Evolutionary conservation across 2,888 invertebrate species (phyloP).

Genomic region (Machimus atricapillus): DNA sequence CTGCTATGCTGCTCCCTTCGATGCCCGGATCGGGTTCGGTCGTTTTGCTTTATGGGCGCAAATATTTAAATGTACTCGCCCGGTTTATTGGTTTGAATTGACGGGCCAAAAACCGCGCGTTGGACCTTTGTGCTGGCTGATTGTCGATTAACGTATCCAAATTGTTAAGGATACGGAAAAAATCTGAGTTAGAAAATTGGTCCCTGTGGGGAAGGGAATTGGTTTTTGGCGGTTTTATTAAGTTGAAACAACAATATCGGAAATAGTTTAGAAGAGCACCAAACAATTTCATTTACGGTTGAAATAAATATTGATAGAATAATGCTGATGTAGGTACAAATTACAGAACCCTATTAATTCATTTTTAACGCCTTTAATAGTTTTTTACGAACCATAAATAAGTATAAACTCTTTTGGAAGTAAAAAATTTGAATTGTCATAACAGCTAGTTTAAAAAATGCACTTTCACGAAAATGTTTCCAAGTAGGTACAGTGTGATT

Average conservation of each 20-base stretch:
- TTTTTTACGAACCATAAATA: too few relatives aligned
- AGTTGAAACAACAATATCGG: background rate
- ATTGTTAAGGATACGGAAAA: background rate
- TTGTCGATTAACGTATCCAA: background rate
- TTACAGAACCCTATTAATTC: too few relatives aligned
- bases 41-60: background rate
- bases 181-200: background rate
- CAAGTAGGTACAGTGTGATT: too few relatives aligned
- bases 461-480: too few relatives aligned
- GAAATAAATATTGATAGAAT: background rate
- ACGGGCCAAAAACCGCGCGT: background rate
- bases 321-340: too few relatives aligned
- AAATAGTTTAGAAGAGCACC: background rate
- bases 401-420: too few relatives aligned
- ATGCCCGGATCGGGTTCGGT: background rate
- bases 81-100: background rate
- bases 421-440: too few relatives aligned
- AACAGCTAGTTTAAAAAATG: too few relatives aligned
- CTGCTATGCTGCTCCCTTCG: background rate
- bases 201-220: background rate
- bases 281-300: too few relatives aligned
- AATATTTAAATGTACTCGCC: slow-evolving; percentile 21
- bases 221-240: background rate
- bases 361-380: too few relatives aligned
- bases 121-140: background rate